Base-by-base conservation (phyloP, 2,797 vertebrate genomes). In the Halcyon leucocephala region DNA sequence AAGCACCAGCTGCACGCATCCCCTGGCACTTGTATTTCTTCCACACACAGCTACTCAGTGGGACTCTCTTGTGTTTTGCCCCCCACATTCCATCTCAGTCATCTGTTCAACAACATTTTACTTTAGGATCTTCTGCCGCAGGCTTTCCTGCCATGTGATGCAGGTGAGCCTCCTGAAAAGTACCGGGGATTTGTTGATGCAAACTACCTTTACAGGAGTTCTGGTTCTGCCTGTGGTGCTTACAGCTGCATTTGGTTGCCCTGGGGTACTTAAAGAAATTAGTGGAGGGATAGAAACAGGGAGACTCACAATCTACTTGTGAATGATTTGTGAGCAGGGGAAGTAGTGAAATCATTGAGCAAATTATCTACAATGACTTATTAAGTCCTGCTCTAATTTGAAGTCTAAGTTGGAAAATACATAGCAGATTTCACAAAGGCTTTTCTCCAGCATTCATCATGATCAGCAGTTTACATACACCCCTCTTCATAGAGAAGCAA, bases 41-140 rank as follows among this genome's bases (percentile, higher is more conserved):
- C 49, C 41, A 44, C 2, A 0, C 10, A 5, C 12, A 20, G 48
- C 21, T 64, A 48, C 57, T 12, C 44, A 6, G 31, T 5, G 44
- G 7, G n/a, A 21, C 25, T 48, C 22, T 48, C 7, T 33, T 14
- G 5, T 7, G n/a, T 13, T 49, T 33, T 0, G 6, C 17, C 10
- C 6, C 31, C 6, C 18, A 2, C 3, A 8, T 22, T 28, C 22
- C 0, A 7, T 0, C 33, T 61, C 8, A 2, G 5, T 11, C 35
- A 35, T 41, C 39, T 21, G 3, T 37, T 86, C 25, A 52, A 33
- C 25, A 52, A 31, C 31, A 65, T 87, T 76, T 69, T 46, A 29
- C 13, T 18, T 49, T 21, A 44, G 48, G 9, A 33, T 65, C 24
- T 81, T 83, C 64, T 79, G 24, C 58, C 48, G 8, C 26, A 51